Evolutionary conservation across 2,888 invertebrate genomes (phyloP), one percentile per base, ranked within the genome.

Genomic region (Bellardia pandia): DNA sequence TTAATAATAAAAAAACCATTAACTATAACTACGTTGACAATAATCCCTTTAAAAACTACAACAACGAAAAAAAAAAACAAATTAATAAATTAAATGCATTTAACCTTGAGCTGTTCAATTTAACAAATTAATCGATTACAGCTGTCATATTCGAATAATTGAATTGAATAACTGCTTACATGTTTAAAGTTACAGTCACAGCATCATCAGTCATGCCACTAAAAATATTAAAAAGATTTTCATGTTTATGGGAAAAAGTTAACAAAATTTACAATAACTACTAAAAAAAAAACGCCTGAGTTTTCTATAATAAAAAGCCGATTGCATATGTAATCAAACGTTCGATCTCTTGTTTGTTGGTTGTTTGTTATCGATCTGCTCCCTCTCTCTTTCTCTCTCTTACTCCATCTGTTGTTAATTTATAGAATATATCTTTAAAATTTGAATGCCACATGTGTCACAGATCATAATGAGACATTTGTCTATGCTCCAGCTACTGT

Each of bases 401-500:
- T 58, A 51, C 16, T 11, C 9, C 68, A 69, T 71, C 40, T 40
- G 37, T 14, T n/a, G 30, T 13, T 72, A 13, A 48, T 51, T 80
- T 72, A 42, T 64, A 64, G 51, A 62, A 80, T 13, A 60, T n/a
- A 53, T 76, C 16, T 62, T 0, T 30, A 42, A 56, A 23, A 64
- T 45, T 75, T 69, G 40, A 82, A 77, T 72, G 71, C 42, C 37
- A 74, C 53, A 81, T 80, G 75, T 76, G 64, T 64, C 71, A 51
- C 66, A 60, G 66, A 77, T 86, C 72, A 60, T 42, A 74, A 51
- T 60, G 66, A 58, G 72, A 72, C 81, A 68, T 72, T 81, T 81
- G 62, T 85, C 53, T 71, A 80, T 81, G 81, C 69, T 58, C 71
- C 77, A 80, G 48, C 76, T 81, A 80, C 86, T 74, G 77, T 81